Evolutionary conservation across 2,113 vertebrate species (phyloP).

Genomic region (Charadrius vociferus): DNA sequence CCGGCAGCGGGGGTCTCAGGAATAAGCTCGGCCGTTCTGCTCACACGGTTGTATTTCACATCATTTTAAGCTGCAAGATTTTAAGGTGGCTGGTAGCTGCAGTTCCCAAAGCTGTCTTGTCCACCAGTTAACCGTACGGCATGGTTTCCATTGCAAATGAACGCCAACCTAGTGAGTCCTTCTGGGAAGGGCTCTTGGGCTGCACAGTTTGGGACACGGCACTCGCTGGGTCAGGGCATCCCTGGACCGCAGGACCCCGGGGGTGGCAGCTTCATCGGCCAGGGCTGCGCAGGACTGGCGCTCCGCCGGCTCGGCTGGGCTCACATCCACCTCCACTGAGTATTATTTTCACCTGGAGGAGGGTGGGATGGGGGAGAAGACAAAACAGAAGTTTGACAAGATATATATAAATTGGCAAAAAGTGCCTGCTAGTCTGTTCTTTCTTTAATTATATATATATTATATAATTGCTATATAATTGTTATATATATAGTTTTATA

Average conservation of each 20-base stretch:
- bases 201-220: not conserved
- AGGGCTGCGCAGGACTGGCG: not conserved
- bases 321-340: not conserved
- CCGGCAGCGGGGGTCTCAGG: not conserved
- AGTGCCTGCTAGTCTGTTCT: not conserved
- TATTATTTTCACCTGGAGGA: rapidly evolving
- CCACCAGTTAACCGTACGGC: not conserved
- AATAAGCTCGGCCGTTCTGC: not conserved
- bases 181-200: not conserved
- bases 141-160: not conserved
- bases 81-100: not conserved
- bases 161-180: not conserved
- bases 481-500: too few species aligned
- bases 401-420: not conserved
- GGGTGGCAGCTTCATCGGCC: not conserved
- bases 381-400: not conserved
- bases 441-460: not conserved
- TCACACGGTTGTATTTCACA: not conserved
- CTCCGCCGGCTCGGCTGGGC: not conserved
- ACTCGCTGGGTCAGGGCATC: rapidly evolving
- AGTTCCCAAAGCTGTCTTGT: not conserved
- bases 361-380: not conserved
- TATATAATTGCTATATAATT: too few species aligned
- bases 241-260: rapidly evolving
- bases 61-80: not conserved